Evolutionary conservation across 2,888 invertebrate species (phyloP).

Genomic region (Pyrgus malvae): DNA sequence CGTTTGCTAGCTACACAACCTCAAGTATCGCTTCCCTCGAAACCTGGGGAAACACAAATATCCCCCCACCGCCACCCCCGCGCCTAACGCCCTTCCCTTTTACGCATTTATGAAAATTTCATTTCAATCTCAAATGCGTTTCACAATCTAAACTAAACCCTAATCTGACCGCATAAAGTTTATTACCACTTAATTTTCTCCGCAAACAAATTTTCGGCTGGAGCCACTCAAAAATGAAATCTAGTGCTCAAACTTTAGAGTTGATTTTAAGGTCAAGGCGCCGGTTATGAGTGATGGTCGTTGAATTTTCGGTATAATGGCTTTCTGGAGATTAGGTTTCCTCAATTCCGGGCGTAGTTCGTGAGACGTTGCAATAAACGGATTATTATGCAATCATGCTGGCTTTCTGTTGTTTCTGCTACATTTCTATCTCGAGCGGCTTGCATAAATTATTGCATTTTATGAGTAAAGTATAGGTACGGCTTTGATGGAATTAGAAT

Average conservation of each 20-base stretch:
- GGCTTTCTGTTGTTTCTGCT: slow-evolving; percentile 19
- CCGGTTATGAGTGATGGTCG: slow-evolving; percentile 59
- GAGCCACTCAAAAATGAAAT: slow-evolving; percentile 51
- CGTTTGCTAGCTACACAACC: slow-evolving; percentile 58
- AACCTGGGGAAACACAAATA: slow-evolving; percentile 69
- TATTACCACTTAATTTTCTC: slow-evolving; percentile 62
- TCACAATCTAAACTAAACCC: slow-evolving; percentile 65
- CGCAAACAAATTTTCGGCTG: slow-evolving; percentile 48
- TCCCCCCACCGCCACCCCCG: slow-evolving; percentile 41
- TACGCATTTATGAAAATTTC: slow-evolving; percentile 76
- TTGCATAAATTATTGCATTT: slow-evolving; percentile 17
- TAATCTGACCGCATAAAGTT: slow-evolving; percentile 62
- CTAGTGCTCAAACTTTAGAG: slow-evolving; percentile 52
- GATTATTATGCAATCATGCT: slow-evolving; percentile 72
- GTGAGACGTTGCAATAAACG: slow-evolving; percentile 70
- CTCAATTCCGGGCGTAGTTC: slow-evolving; percentile 59
- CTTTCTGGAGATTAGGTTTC: slow-evolving; percentile 76
- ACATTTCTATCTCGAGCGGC: neutral
- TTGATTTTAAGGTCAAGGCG: slow-evolving; percentile 39
- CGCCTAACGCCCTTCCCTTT: slow-evolving; percentile 37
- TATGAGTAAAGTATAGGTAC: slow-evolving; percentile 14
- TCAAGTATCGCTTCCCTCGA: slow-evolving; percentile 61
- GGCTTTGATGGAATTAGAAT: slow-evolving; percentile 10
- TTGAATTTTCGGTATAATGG: slow-evolving; percentile 74
- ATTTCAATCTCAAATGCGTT: slow-evolving; percentile 63